These are phyloP conservation scores for Erebia ligea DNA, from an alignment of 2,888 invertebrate genomes.

Conservation along the genomic window DNA sequence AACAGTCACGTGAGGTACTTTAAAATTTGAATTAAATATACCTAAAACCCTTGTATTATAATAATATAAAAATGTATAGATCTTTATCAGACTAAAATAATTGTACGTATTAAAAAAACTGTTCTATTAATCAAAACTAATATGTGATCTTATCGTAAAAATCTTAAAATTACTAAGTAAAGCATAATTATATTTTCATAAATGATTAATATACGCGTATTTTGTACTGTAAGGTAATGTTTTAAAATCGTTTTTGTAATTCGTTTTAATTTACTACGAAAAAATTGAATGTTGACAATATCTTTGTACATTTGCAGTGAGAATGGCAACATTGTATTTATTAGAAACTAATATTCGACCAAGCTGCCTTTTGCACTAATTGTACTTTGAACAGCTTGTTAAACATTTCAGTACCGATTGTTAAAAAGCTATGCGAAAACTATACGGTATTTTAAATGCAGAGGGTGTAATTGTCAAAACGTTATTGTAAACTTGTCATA, in stretches of 20 bases:
- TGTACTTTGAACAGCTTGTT: constrained; percentile 43
- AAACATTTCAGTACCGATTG: constrained; percentile 21
- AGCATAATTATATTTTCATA: constrained; percentile 67
- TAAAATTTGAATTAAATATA: constrained; percentile 57
- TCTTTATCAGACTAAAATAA: constrained; percentile 50
- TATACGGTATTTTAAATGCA: constrained; percentile 23
- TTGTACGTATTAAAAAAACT: constrained; percentile 65
- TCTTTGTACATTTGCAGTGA: constrained; percentile 46
- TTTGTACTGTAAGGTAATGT: constrained; percentile 80
- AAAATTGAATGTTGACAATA: constrained; percentile 29
- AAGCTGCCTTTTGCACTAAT: constrained; percentile 52
- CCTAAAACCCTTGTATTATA: constrained; percentile 45
- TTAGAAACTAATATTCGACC: constrained; percentile 47
- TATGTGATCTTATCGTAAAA: constrained; percentile 54
- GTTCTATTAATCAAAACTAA: constrained; percentile 53
- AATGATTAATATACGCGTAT: constrained; percentile 74
- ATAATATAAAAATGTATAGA: constrained; percentile 53
- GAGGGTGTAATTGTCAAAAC: background rate
- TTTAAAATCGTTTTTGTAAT: constrained; percentile 40
- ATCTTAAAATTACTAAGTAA: constrained; percentile 71
- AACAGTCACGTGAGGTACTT: constrained; percentile 71
- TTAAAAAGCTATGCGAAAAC: constrained; percentile 11
- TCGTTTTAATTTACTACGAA: constrained; percentile 28
- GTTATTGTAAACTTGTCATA: constrained; percentile 6
- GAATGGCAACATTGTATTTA: constrained; percentile 53